Percentiles rank a stretch among this genome's conserved stretches.
These are phyloP conservation scores for Diaphora mendica DNA, from an alignment of 2,888 invertebrate species.

Conservation along the genomic window DNA sequence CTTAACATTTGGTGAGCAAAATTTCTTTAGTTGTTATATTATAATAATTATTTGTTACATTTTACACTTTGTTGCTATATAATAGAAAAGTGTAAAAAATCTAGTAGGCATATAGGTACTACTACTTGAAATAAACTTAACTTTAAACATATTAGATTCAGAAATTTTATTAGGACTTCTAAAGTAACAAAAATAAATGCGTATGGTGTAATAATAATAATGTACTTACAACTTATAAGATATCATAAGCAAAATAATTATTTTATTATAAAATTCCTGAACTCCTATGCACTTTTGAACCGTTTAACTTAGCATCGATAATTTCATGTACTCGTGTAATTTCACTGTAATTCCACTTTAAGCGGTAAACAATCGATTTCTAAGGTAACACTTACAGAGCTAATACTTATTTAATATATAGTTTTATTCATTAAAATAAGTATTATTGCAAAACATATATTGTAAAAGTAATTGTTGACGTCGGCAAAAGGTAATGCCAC, in stretches of 20 bases:
- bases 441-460: not conserved
- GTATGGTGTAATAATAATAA: not conserved
- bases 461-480: slow-evolving; percentile 40
- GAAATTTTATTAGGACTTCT: not conserved
- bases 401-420: not conserved
- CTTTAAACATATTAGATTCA: not conserved
- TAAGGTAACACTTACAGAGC: slow-evolving; percentile 5
- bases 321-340: not conserved
- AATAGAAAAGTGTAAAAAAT: not conserved
- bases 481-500: slow-evolving; percentile 28
- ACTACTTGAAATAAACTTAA: no score
- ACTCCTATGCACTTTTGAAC: not conserved
- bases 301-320: not conserved
- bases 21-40: no score
- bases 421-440: not conserved
- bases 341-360: not conserved
- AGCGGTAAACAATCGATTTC: not conserved
- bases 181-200: not conserved
- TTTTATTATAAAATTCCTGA: not conserved
- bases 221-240: not conserved
- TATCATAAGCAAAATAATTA: not conserved
- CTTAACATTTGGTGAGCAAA: no score
- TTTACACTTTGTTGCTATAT: not conserved
- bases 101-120: not conserved
- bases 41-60: not conserved